A percentile compares a stretch with the other conserved stretches of the same genome.
These are phyloP conservation scores for Euura saliciscinereae DNA, from an alignment of 1,140 invertebrate genomes.

Conservation along the genomic window DNA sequence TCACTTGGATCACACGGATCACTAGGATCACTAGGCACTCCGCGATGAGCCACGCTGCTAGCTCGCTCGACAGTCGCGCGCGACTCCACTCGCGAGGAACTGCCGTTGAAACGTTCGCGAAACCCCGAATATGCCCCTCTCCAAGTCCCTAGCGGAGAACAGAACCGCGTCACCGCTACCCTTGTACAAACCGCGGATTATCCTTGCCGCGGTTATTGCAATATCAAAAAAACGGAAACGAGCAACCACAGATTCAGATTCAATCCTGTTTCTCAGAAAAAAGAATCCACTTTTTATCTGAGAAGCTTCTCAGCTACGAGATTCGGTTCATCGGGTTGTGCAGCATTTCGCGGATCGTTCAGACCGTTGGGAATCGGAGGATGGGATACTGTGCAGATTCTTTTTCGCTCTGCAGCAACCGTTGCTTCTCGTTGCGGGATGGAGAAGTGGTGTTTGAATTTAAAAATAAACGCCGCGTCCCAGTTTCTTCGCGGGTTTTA, in stretches of 20 bases:
- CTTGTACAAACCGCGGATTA: background rate
- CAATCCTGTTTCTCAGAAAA: background rate
- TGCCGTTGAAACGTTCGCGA: constrained; percentile 46
- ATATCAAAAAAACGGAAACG: too few species aligned
- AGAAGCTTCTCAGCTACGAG: too few species aligned
- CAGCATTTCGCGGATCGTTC: background rate
- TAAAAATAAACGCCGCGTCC: constrained; percentile 40
- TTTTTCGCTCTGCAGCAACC: background rate
- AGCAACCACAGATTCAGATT: background rate
- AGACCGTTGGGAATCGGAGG: background rate
- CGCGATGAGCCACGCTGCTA: constrained; percentile 52
- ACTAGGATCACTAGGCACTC: constrained; percentile 44
- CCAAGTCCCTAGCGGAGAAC: constrained; percentile 26
- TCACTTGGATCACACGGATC: constrained; percentile 9
- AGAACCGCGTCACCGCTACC: background rate
- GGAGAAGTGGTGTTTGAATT: constrained; percentile 24
- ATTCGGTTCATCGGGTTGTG: background rate
- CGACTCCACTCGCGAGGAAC: constrained; percentile 53
- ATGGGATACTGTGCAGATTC: background rate
- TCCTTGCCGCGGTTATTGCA: background rate
- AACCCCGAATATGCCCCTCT: constrained; percentile 31
- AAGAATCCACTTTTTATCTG: too few species aligned
- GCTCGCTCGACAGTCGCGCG: constrained; percentile 50
- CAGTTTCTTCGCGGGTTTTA: constrained; percentile 32
- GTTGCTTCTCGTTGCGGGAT: constrained; percentile 6